Evolutionary conservation across 2,113 vertebrate species (phyloP), one percentile per base, ranked within the genome.

Genomic region (Okapia johnstoni): DNA sequence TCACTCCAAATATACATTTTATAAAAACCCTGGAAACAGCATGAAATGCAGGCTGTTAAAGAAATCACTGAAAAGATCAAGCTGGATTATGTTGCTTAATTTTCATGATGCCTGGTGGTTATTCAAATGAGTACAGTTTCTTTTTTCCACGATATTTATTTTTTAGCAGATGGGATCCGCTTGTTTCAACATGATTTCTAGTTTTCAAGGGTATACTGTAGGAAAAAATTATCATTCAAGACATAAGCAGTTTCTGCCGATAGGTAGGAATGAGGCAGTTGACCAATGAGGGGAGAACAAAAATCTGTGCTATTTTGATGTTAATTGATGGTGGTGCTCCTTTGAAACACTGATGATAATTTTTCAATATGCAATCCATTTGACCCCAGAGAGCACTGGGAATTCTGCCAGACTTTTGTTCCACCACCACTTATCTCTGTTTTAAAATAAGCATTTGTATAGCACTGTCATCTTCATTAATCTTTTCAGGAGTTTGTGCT

Each of bases 171-270:
- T 76, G 46, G 19, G 25, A 58, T 57, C 46, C n/a, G 96, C 52
- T 96, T 88, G 6, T 93, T 93, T 93, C 46, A 81, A 58, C 57
- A 50, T 73, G 90, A 95, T 88, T 92, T 86, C 43, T 63, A 30
- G 88, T 90, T 93, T 94, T 93, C 60, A 89, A 21, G 83, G n/a
- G 6, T 2, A 73, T 52, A 87, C 26, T 25, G 79, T 30, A 48
- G 33, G 36, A 48, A 76, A 94, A 96, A 63, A 12, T 93, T 81
- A 70, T 90, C 33, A 30, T 55, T 48, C 80, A 70, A 92, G 60
- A 36, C 14, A 55, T 73, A 55, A 66, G 36, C 40, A 94, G 70
- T 13, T 3, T 17, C n/a, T 89, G 63, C 25, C 28, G 77, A 40
- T 54, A 85, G 33, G 80, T 85, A 73, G 52, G 63, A 96, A 79